Conservation (phyloP, 2,113 vertebrate species). For the Hippolais icterina region DNA sequence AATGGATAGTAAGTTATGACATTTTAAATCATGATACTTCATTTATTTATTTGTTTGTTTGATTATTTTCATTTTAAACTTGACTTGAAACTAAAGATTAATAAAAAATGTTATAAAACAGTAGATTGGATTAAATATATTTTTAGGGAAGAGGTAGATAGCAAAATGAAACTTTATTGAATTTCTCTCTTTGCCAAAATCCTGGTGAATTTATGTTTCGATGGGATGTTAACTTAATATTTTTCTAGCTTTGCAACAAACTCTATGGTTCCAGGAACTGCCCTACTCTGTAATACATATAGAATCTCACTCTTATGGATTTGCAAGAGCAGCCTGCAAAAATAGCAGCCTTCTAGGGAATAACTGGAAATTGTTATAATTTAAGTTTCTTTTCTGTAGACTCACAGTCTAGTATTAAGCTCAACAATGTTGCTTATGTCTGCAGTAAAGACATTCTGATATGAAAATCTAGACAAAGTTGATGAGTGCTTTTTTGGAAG, state of each 20-base stretch:
- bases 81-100: not conserved
- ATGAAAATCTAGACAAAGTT: not conserved
- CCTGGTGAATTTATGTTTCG: not conserved
- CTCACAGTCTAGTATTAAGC: not conserved
- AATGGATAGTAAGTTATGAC: not conserved
- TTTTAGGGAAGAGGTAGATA: not conserved
- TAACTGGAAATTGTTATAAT: not conserved
- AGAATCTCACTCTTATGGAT: not conserved
- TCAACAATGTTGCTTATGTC: not conserved
- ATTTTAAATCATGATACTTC: not conserved
- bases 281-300: not conserved
- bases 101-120: fast-evolving
- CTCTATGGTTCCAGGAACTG: not conserved
- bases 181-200: not conserved
- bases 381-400: not conserved
- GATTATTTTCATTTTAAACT: not conserved
- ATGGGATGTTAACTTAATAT: not conserved
- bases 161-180: not conserved
- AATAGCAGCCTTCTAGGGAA: not conserved
- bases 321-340: not conserved
- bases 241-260: not conserved
- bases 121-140: not conserved
- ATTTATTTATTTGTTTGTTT: not conserved
- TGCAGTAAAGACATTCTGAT: not conserved
- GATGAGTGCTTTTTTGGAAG: not conserved